phyloP scores from a whole-genome alignment of 1,140 invertebrate genomes.

The Drosophila nebulosa region DNA sequence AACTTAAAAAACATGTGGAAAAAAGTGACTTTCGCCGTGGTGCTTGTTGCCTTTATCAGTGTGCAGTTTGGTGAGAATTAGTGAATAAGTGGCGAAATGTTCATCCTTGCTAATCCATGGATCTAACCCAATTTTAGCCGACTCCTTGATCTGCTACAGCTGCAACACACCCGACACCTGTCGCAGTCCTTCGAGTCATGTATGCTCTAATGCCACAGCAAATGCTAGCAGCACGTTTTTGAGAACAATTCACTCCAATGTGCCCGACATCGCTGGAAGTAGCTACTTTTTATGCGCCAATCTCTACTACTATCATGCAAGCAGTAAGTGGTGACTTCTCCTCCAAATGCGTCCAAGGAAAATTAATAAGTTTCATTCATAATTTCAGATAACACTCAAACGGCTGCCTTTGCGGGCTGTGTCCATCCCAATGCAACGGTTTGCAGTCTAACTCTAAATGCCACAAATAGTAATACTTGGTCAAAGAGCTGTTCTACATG shows the following conservation, averaged over 20 bases:
- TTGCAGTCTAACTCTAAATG: conserved; percentile 24
- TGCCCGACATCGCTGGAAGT: conserved; percentile 1
- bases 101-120: conserved; percentile 3
- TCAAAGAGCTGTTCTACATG: conserved; percentile 1
- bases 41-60: conserved; percentile 36
- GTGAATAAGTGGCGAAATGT: neutral
- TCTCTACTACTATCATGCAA: conserved; percentile 5
- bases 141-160: conserved; percentile 40
- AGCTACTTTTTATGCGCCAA: conserved; percentile 30
- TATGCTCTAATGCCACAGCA: conserved; percentile 36
- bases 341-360: neutral
- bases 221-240: conserved; percentile 28
- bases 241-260: conserved; percentile 17
- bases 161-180: conserved; percentile 22
- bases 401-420: conserved; percentile 31
- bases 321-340: conserved; percentile 16
- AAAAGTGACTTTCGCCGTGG: conserved; percentile 34
- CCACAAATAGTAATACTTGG: neutral
- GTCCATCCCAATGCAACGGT: conserved; percentile 13
- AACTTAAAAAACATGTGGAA: conserved; percentile 33
- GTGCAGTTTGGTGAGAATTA: conserved; percentile 44
- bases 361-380: neutral
- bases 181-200: conserved; percentile 18
- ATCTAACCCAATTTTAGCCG: conserved; percentile 7
- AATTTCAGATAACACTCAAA: conserved; percentile 9